Percentiles rank a stretch among this genome's conserved stretches.
phyloP scores from a whole-genome alignment of 1,140 invertebrate species.

The Maconellicoccus hirsutus region DNA sequence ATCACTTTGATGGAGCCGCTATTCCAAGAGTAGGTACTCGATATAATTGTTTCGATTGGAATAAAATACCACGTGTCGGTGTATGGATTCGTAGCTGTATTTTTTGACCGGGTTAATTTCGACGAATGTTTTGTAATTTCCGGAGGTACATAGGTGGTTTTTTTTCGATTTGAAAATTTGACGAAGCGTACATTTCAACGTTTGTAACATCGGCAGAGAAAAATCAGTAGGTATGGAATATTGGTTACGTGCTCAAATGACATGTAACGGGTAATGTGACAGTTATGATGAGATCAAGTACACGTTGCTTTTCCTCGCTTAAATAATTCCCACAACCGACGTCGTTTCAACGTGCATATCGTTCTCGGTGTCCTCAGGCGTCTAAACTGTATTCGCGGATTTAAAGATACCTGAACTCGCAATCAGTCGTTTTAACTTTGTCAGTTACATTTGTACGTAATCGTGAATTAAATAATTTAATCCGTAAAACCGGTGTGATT shows the following conservation, averaged over 20 bases:
- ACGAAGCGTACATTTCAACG: too few relatives aligned
- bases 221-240: too few relatives aligned
- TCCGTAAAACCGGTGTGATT: background rate
- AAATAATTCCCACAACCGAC: background rate
- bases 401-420: constrained; percentile 3
- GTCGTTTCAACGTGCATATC: background rate
- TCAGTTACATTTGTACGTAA: background rate
- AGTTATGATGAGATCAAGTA: background rate
- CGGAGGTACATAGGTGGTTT: too few relatives aligned
- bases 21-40: too few relatives aligned
- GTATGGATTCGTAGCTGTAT: too few relatives aligned
- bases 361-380: constrained; percentile 1
- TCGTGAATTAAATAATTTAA: background rate
- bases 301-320: background rate
- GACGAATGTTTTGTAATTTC: too few relatives aligned
- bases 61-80: too few relatives aligned
- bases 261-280: background rate
- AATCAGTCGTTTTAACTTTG: background rate
- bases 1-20: too few relatives aligned
- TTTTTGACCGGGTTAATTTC: too few relatives aligned
- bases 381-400: background rate
- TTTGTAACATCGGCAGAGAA: too few relatives aligned
- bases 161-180: too few relatives aligned
- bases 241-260: background rate
- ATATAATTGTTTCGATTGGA: too few relatives aligned